These are phyloP conservation scores for Balaenoptera acutorostrata DNA, from an alignment of 2,113 vertebrate genomes.

Conservation along the genomic window DNA sequence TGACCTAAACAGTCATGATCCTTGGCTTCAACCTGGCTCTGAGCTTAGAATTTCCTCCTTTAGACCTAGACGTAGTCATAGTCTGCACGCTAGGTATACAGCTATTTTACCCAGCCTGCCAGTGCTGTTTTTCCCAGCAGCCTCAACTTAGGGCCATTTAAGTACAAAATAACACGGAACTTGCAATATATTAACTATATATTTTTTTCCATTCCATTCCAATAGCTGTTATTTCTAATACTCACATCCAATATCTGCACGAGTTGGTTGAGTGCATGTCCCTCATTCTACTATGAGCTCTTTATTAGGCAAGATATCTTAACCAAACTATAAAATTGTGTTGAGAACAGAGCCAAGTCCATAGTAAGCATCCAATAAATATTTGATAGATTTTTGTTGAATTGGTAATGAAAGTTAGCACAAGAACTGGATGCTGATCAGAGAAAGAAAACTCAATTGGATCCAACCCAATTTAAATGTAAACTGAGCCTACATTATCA, in stretches of 20 bases:
- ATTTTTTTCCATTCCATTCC: background rate
- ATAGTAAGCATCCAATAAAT: constrained; percentile 35
- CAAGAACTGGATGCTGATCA: constrained; percentile 51
- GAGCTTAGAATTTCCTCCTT: constrained; percentile 4
- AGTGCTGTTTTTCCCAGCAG: background rate
- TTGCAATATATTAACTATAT: background rate
- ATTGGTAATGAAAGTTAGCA: constrained; percentile 53
- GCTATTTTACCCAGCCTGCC: background rate
- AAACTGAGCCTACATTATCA: constrained; percentile 21
- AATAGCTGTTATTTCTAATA: background rate
- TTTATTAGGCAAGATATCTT: background rate
- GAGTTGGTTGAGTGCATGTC: background rate
- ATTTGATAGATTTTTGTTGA: constrained; percentile 47
- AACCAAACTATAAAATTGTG: constrained; percentile 21
- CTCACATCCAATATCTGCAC: background rate
- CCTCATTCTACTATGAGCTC: background rate
- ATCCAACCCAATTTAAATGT: constrained; percentile 42
- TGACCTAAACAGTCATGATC: background rate
- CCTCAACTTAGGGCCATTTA: background rate
- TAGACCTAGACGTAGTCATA: background rate
- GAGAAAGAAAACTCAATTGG: constrained; percentile 25
- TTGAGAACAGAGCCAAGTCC: background rate
- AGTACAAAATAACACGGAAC: background rate
- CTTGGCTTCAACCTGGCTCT: background rate
- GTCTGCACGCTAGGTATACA: background rate